Evolutionary conservation across 2,797 vertebrate genomes (phyloP).

Genomic region (Staurois parvus): DNA sequence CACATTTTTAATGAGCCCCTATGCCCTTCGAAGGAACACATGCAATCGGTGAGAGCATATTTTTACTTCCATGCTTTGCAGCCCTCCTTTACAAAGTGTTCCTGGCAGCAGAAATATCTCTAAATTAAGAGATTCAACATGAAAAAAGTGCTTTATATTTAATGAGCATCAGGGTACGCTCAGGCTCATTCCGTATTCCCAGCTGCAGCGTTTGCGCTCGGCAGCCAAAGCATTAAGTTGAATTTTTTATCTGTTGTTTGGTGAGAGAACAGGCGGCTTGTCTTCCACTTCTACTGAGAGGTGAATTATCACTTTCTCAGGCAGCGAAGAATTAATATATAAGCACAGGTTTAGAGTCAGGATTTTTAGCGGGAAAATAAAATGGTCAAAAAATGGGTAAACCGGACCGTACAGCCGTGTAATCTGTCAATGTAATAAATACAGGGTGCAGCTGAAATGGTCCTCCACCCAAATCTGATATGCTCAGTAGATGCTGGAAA

Average conservation of each 20-base stretch:
- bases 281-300: neutral
- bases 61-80: too few relatives aligned
- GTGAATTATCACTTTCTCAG: neutral
- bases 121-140: neutral
- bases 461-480: neutral
- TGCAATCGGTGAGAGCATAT: too few relatives aligned
- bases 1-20: too few relatives aligned
- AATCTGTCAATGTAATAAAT: neutral
- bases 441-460: neutral
- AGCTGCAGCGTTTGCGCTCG: neutral
- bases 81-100: neutral
- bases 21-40: too few relatives aligned
- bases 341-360: neutral
- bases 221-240: neutral
- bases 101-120: neutral
- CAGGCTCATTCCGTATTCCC: neutral
- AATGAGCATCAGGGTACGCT: neutral
- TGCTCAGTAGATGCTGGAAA: too few relatives aligned
- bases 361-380: neutral
- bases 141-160: neutral
- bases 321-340: neutral
- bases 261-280: neutral
- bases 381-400: neutral
- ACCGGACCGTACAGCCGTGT: neutral
- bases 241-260: constrained; percentile 12